Base-by-base conservation (phyloP, 2,113 vertebrate species). In the Seriola dumerili region DNA sequence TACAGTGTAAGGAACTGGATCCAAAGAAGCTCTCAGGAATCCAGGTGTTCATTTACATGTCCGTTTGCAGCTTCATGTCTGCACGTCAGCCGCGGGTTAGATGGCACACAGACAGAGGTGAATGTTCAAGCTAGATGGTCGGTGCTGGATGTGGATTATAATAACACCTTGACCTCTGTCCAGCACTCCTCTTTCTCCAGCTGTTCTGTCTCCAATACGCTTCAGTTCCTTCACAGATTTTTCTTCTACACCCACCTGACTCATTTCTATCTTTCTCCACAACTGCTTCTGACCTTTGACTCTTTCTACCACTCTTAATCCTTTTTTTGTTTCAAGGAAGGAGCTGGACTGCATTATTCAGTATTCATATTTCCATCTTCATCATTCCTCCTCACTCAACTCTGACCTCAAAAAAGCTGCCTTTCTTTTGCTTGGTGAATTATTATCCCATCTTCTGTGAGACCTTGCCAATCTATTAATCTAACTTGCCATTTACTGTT, bases 401-500 rank as follows among this genome's bases (percentile, higher is more conserved):
- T 95, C 86, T 93, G 90, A 94, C 94, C 94, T 91, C 80, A 86
- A 78, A 95, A 93, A 93, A 90, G 80, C 86, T 72, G 83, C 86
- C 87, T 93, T 92, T 90, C 91, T 91, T 90, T 87, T 76, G 83
- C 89, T 84, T 81, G 79, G 86, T 90, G 92, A 93, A 94, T 94
- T 93, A 94, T 94, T 91, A 92, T 90, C 86, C 90, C 86, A 89
- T 93, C 89, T 90, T 86, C 91, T 86, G 85, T 87, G 89, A 93
- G 88, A 89, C 92, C 90, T 87, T 92, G 88, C 88, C 93, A 93
- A 94, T 96, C 94, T 95, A 93, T 95, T 95, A 93, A 96, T 95
- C 94, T 93, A 94, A 94, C 92, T 95, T 94, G 89, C 94, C 93
- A 94, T 94, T 95, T 91, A 93, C 93, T 93, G 92, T 91, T 91